These are phyloP conservation scores for Sebastes taczanowskii DNA, from an alignment of 2,797 vertebrate genomes.

Conservation along the genomic window DNA sequence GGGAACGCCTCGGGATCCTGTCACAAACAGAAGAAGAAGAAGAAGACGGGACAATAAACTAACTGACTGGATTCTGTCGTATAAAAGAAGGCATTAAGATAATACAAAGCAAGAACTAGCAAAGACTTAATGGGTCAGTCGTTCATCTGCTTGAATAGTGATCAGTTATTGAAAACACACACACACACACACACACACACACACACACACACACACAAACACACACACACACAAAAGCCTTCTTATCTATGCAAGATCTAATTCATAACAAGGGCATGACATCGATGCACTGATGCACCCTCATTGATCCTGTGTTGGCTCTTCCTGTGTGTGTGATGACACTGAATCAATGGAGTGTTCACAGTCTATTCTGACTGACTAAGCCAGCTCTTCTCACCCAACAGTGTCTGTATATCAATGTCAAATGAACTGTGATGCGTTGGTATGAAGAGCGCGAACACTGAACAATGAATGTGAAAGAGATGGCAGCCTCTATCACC, in stretches of 20 bases:
- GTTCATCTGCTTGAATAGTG: neutral
- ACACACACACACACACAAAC: neutral
- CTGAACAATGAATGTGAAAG: neutral
- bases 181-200: neutral
- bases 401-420: neutral
- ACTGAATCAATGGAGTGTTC: conserved; percentile 8
- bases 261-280: conserved; percentile 14
- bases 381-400: neutral
- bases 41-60: neutral
- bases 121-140: neutral
- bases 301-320: conserved; percentile 10
- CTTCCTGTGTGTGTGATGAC: neutral
- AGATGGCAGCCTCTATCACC: neutral
- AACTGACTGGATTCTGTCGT: neutral
- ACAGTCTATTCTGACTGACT: neutral
- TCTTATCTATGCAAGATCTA: conserved; percentile 6
- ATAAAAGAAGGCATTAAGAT: neutral
- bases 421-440: neutral
- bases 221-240: neutral
- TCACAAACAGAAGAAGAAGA: no score
- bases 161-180: neutral
- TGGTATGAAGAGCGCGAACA: neutral
- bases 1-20: neutral
- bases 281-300: conserved; percentile 19
- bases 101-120: neutral